These are phyloP conservation scores for Euwallacea fornicatus DNA, from an alignment of 1,140 invertebrate species.

Conservation along the genomic window DNA sequence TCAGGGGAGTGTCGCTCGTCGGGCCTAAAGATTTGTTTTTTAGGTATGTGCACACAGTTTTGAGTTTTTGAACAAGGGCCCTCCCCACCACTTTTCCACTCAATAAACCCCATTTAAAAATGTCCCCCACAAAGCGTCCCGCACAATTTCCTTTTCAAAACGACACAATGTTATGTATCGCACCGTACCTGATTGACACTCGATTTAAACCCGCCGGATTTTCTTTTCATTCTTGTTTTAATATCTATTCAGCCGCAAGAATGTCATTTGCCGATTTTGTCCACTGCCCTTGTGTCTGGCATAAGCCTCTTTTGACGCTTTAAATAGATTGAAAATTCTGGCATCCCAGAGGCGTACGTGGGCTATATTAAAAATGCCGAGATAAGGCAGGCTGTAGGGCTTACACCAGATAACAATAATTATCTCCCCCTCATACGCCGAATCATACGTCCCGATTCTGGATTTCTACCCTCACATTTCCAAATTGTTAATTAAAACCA, in stretches of 20 bases:
- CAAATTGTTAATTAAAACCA: constrained; percentile 38
- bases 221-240: constrained; percentile 41
- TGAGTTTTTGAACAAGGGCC: no score
- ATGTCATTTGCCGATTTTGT: constrained; percentile 39
- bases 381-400: no score
- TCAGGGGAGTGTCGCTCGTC: no score
- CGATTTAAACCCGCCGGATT: constrained; percentile 33
- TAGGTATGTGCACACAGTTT: no score
- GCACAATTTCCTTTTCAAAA: constrained; percentile 32
- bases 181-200: constrained; percentile 35
- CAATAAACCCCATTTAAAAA: constrained; percentile 2
- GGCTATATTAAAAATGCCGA: no score
- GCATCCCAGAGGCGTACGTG: not conserved
- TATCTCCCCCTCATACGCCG: not conserved
- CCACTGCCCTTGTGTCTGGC: constrained; percentile 28
- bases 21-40: no score
- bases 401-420: not conserved
- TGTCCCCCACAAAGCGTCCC: not conserved
- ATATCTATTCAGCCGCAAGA: constrained; percentile 37
- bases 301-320: constrained; percentile 29
- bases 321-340: constrained; percentile 41
- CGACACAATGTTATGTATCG: constrained; percentile 22
- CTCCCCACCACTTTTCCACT: constrained; percentile 1
- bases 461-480: no score
- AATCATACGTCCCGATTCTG: no score